A percentile compares a stretch with the other conserved stretches of the same genome.
Conservation (phyloP, 2,888 invertebrate genomes). For the Aricia artaxerxes region DNA sequence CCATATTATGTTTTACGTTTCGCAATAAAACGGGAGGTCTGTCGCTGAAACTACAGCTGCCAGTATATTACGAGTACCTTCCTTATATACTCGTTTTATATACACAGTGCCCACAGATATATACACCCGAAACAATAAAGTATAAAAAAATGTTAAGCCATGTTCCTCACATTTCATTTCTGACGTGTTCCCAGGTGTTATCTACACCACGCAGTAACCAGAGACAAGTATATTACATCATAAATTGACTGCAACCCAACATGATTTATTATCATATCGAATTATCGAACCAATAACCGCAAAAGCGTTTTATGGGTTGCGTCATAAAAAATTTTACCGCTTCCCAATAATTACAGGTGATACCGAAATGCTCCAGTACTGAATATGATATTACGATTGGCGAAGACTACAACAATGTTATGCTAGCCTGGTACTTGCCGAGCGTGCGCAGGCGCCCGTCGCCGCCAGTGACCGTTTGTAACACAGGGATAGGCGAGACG, state of each 20-base stretch:
- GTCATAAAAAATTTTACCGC: conserved; percentile 24
- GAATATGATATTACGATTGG: conserved; percentile 33
- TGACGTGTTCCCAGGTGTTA: neutral
- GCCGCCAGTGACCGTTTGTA: conserved; percentile 74
- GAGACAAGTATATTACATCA: neutral
- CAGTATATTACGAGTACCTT: neutral
- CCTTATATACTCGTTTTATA: neutral
- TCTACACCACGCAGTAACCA: neutral
- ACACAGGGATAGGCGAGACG: conserved; percentile 79
- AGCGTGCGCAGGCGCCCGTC: conserved; percentile 48
- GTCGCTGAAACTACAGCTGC: conserved; percentile 3
- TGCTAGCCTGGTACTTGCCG: conserved; percentile 34
- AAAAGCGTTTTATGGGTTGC: neutral
- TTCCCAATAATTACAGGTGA: neutral
- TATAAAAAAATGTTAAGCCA: neutral
- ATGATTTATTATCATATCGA: neutral
- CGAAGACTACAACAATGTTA: conserved; percentile 38
- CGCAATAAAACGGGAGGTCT: conserved; percentile 11
- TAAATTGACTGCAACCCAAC: neutral
- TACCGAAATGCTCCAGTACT: conserved; percentile 40
- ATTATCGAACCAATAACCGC: neutral
- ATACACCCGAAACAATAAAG: neutral
- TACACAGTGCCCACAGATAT: neutral
- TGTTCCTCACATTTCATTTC: neutral
- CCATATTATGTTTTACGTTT: conserved; percentile 20